phyloP scores from a whole-genome alignment of 1,140 invertebrate genomes.

The Medauroidea extradentata region DNA sequence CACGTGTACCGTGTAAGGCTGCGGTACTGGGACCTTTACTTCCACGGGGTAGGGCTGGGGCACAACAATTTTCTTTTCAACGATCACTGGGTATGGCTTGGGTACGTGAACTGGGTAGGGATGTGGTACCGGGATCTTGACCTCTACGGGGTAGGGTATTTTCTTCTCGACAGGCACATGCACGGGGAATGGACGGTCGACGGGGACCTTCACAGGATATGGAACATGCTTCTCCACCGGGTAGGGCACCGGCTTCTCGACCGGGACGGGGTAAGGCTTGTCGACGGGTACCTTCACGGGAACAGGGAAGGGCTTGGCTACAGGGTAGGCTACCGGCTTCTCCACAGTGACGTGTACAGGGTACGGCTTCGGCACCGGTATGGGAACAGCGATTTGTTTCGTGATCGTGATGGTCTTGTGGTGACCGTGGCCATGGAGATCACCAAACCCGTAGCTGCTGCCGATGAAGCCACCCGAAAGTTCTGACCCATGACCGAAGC shows the following conservation, averaged over 20 bases:
- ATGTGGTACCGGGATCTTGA: slow-evolving; percentile 55
- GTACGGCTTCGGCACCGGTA: not conserved
- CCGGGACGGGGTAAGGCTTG: slow-evolving; percentile 59
- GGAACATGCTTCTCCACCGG: slow-evolving; percentile 32
- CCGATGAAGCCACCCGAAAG: too few species aligned
- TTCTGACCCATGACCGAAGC: too few species aligned
- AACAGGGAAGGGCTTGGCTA: not conserved
- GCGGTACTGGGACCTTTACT: slow-evolving; percentile 11
- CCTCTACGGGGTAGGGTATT: slow-evolving; percentile 46
- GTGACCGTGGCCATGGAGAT: too few species aligned
- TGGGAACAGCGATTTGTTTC: too few species aligned
- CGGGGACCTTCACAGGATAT: slow-evolving; percentile 46
- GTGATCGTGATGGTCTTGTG: too few species aligned
- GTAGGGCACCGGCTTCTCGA: slow-evolving; percentile 17
- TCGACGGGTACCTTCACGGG: slow-evolving; percentile 2
- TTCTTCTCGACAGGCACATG: slow-evolving; percentile 48
- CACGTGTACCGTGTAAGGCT: slow-evolving; percentile 18
- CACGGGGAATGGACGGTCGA: slow-evolving; percentile 40
- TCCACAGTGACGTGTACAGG: not conserved
- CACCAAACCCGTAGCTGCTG: too few species aligned
- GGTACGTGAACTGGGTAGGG: slow-evolving; percentile 49
- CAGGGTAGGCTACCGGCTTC: not conserved
- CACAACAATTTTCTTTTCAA: slow-evolving; percentile 25
- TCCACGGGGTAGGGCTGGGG: slow-evolving; percentile 15
- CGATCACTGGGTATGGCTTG: slow-evolving; percentile 6